Evolutionary conservation across 1,140 invertebrate genomes (phyloP).

Genomic region (Pomacea maculata): DNA sequence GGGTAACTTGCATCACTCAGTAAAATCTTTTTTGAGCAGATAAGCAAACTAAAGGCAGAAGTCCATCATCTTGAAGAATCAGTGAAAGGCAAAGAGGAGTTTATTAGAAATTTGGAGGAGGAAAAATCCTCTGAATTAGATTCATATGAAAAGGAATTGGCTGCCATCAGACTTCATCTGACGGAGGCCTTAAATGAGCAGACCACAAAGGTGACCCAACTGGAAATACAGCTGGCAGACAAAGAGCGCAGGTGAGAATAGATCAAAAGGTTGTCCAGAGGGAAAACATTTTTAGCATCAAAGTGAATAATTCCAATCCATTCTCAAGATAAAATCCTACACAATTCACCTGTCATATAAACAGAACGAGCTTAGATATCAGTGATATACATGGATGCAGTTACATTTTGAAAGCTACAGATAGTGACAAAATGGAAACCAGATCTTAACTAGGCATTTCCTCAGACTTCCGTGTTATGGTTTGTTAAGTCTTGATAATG

Average conservation of each 20-base stretch:
- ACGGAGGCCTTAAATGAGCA: slow-evolving; percentile 18
- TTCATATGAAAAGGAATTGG: slow-evolving; percentile 13
- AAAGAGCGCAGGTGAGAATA: slow-evolving; percentile 12
- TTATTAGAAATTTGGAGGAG: slow-evolving; percentile 16
- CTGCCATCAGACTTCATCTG: slow-evolving; percentile 19
- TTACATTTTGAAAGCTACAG: no score
- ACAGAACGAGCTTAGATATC: no score
- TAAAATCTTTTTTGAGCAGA: neutral
- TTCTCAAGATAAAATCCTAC: no score
- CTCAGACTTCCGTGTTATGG: no score
- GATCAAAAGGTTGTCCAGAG: neutral
- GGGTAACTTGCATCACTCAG: no score
- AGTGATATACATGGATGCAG: no score
- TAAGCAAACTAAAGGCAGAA: slow-evolving; percentile 5
- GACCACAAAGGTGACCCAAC: slow-evolving; percentile 14
- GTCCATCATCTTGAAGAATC: slow-evolving; percentile 3
- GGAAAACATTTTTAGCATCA: no score
- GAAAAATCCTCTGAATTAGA: neutral
- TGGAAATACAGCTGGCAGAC: slow-evolving; percentile 20
- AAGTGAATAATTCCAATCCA: no score
- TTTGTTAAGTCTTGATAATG: no score
- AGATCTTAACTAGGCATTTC: no score
- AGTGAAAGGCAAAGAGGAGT: slow-evolving; percentile 24
- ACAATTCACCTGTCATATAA: no score
- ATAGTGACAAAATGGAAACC: no score